phyloP scores from a whole-genome alignment of 2,113 vertebrate species.

The Semnornis frantzii region DNA sequence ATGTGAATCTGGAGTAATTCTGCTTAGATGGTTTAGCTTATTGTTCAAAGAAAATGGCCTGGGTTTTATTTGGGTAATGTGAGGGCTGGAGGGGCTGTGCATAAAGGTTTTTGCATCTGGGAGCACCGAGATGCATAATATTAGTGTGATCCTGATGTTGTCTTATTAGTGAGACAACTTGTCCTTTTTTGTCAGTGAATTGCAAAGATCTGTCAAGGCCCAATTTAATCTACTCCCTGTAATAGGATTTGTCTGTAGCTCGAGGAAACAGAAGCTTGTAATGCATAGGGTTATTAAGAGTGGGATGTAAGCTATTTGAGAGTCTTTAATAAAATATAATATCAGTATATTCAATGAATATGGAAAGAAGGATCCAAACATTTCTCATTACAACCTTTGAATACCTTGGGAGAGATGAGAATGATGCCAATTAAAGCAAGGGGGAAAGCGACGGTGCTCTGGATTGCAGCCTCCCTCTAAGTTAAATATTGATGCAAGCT shows the following conservation, averaged over 20 bases:
- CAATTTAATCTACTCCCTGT: constrained; percentile 65
- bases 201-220: constrained; percentile 53
- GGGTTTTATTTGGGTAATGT: constrained; percentile 8
- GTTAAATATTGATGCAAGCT: constrained; percentile 47
- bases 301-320: constrained; percentile 50
- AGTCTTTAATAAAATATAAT: constrained; percentile 64
- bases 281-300: constrained; percentile 60
- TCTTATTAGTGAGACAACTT: constrained; percentile 57
- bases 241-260: constrained; percentile 71
- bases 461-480: constrained; percentile 11
- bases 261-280: constrained; percentile 66
- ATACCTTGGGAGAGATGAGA: constrained; percentile 13
- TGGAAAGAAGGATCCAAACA: constrained; percentile 37
- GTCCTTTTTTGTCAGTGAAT: constrained; percentile 60
- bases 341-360: constrained; percentile 57
- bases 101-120: constrained; percentile 24
- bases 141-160: neutral
- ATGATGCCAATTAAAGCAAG: constrained; percentile 24
- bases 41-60: constrained; percentile 22
- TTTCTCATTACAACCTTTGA: neutral
- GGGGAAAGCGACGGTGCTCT: neutral
- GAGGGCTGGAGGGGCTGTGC: neutral
- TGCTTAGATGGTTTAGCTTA: neutral
- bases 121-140: constrained; percentile 6
- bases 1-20: neutral